Conservation (phyloP, 2,888 invertebrate species). For the Sinodicranocentrus sp. region DNA sequence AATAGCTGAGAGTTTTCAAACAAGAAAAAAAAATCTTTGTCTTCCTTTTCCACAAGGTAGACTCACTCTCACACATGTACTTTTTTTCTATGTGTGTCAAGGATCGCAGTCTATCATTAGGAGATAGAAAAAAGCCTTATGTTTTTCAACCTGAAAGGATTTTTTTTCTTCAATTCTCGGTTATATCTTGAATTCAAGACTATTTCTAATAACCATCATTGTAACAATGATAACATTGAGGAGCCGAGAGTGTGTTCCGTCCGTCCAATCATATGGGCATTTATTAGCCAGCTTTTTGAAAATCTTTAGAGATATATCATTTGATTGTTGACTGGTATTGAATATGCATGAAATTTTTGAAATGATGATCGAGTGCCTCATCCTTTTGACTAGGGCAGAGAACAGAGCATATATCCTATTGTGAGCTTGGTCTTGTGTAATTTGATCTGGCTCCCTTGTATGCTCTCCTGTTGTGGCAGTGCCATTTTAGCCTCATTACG, state of each 20-base stretch:
- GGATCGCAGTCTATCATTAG: constrained; percentile 10
- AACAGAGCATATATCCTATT: not conserved
- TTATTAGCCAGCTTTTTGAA: not conserved
- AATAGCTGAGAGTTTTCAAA: no score
- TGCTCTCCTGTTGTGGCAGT: constrained; percentile 1
- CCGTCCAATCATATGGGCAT: not conserved
- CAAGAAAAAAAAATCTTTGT: no score
- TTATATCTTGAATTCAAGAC: no score
- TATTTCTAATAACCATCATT: no score
- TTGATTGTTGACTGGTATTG: not conserved
- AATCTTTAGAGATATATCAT: no score
- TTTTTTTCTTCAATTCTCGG: no score
- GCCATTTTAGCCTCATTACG: constrained; percentile 56
- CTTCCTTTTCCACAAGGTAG: no score
- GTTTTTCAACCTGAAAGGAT: not conserved
- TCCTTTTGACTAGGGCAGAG: not conserved
- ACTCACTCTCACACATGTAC: no score
- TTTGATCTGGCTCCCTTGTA: constrained; percentile 36
- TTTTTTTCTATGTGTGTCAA: constrained; percentile 35
- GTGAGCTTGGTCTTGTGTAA: constrained; percentile 33
- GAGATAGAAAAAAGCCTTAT: not conserved
- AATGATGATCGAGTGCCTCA: constrained; percentile 4
- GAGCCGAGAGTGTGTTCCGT: no score
- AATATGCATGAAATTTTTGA: not conserved
- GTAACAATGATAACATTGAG: no score